Percentiles rank a stretch among this genome's conserved stretches.
phyloP scores from a whole-genome alignment of 2,888 invertebrate species.

The Odontothrips loti region DNA sequence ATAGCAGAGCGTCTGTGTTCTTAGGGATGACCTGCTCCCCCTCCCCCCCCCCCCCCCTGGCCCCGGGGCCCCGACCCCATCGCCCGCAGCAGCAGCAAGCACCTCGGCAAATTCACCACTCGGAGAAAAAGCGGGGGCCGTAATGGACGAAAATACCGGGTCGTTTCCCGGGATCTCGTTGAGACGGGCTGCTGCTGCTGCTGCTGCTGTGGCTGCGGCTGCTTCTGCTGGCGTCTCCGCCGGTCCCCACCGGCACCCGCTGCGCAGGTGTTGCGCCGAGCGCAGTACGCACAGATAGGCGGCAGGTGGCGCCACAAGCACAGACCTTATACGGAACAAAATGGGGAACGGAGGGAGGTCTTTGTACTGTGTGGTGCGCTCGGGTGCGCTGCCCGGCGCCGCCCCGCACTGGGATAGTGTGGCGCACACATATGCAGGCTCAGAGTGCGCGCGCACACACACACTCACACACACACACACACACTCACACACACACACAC shows the following conservation, averaged over 20 bases:
- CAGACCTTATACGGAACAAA: neutral
- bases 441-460: too few species aligned
- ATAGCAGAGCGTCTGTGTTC: too few species aligned
- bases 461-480: too few species aligned
- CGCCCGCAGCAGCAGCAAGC: neutral
- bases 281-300: neutral
- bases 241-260: neutral
- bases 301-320: neutral
- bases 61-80: neutral
- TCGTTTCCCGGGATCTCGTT: neutral
- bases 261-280: neutral
- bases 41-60: neutral
- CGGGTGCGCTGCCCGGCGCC: too few species aligned
- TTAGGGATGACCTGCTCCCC: neutral
- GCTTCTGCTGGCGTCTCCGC: neutral
- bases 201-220: neutral
- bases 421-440: too few species aligned
- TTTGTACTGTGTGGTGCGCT: too few species aligned
- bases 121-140: neutral
- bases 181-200: neutral
- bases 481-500: too few species aligned
- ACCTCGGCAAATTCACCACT: neutral
- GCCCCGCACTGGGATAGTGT: too few species aligned
- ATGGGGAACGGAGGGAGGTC: neutral
- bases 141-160: constrained; percentile 11